These are phyloP conservation scores for Sylvicola cinctus DNA, from an alignment of 2,888 invertebrate genomes.

Conservation along the genomic window DNA sequence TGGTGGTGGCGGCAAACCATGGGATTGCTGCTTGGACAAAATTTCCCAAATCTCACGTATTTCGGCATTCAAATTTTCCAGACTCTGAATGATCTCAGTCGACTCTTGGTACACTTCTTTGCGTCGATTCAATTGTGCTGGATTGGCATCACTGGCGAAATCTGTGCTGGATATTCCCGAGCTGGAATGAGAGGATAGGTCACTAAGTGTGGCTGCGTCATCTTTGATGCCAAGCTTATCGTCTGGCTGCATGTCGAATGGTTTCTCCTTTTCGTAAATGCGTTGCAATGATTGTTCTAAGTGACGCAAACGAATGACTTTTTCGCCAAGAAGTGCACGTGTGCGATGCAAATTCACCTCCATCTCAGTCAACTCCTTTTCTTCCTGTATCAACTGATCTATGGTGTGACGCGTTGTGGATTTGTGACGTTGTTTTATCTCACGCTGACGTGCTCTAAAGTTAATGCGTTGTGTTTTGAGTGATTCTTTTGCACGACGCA, in stretches of 20 bases:
- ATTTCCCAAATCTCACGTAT: slow-evolving; percentile 50
- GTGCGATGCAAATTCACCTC: slow-evolving; percentile 68
- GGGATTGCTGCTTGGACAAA: slow-evolving; percentile 33
- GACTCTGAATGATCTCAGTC: slow-evolving; percentile 44
- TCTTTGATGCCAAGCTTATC: slow-evolving; percentile 23
- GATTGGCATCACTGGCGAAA: slow-evolving; percentile 33
- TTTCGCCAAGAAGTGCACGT: slow-evolving; percentile 57
- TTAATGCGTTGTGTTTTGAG: slow-evolving; percentile 44
- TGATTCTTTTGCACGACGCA: slow-evolving; percentile 61
- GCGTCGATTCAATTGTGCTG: slow-evolving; percentile 17
- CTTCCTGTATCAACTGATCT: slow-evolving; percentile 38
- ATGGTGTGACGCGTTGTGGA: slow-evolving; percentile 16
- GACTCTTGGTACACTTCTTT: slow-evolving; percentile 35
- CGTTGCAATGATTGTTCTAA: slow-evolving; percentile 55
- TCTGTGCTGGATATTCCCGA: slow-evolving; percentile 44
- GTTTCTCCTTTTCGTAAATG: slow-evolving; percentile 24
- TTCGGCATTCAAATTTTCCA: slow-evolving; percentile 47
- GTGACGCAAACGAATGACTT: slow-evolving; percentile 59
- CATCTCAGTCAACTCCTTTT: slow-evolving; percentile 63
- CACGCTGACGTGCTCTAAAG: slow-evolving; percentile 42
- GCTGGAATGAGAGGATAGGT: slow-evolving; percentile 36
- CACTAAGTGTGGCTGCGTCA: slow-evolving; percentile 42
- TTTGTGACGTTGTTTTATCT: slow-evolving; percentile 24
- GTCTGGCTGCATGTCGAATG: slow-evolving; percentile 15
- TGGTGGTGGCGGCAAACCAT: slow-evolving; percentile 9